These are phyloP conservation scores for Chloroceryle inda DNA, from an alignment of 2,797 vertebrate species.

Conservation along the genomic window DNA sequence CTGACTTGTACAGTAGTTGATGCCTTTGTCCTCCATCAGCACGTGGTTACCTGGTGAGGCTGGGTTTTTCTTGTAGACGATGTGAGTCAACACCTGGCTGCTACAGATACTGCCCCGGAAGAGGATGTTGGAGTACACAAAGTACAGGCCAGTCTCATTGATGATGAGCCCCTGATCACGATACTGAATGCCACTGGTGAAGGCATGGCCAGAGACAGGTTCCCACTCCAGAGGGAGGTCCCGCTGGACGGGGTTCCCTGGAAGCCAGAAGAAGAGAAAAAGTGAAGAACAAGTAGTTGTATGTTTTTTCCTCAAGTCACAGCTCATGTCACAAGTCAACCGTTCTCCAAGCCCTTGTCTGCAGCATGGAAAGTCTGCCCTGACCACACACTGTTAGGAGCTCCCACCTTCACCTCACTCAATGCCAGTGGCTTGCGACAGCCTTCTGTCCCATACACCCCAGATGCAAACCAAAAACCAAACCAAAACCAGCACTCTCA, in stretches of 20 bases:
- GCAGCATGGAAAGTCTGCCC: not conserved
- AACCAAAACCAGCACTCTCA: not conserved
- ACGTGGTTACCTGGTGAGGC: not conserved
- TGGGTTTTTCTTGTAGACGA: slow-evolving; percentile 80
- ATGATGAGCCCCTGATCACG: slow-evolving; percentile 83
- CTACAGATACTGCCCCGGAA: slow-evolving; percentile 82
- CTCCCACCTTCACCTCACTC: not conserved
- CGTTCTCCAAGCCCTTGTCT: not conserved
- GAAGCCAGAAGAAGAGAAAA: not conserved
- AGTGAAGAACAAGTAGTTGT: not conserved
- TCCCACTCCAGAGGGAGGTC: slow-evolving; percentile 88
- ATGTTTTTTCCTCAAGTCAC: not conserved
- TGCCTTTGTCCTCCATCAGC: slow-evolving; percentile 86
- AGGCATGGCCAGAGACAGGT: slow-evolving; percentile 75
- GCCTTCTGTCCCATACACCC: not conserved
- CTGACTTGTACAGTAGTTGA: slow-evolving; percentile 80
- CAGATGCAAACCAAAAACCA: not conserved
- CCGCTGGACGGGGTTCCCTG: slow-evolving; percentile 73
- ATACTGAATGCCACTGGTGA: slow-evolving; percentile 85
- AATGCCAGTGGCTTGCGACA: not conserved
- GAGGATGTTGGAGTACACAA: slow-evolving; percentile 91
- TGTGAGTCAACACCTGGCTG: slow-evolving; percentile 76
- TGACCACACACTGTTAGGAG: accelerated
- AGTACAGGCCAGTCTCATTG: slow-evolving; percentile 89
- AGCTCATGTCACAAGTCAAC: not conserved